Evolutionary conservation across 2,888 invertebrate genomes (phyloP).

Genomic region (Timema podura): DNA sequence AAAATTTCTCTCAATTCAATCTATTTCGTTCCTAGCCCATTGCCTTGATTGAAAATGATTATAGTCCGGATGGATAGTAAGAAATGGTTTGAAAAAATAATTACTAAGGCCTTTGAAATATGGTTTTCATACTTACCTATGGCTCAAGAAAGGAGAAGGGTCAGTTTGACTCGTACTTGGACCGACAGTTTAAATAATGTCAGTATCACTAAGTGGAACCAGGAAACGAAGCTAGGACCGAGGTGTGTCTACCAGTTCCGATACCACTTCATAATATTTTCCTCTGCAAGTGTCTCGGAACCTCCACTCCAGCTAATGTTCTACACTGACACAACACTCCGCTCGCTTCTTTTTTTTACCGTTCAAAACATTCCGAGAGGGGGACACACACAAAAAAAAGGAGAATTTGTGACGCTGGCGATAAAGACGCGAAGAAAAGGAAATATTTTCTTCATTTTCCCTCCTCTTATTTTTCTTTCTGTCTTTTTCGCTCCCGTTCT

Average conservation of each 20-base stretch:
- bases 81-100: too few species aligned
- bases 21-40: too few species aligned
- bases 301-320: slow-evolving; percentile 12
- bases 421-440: slow-evolving; percentile 18
- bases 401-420: slow-evolving; percentile 1
- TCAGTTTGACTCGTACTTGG: too few species aligned
- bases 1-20: too few species aligned
- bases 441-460: slow-evolving; percentile 19
- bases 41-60: too few species aligned
- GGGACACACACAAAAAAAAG: not conserved
- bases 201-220: not conserved
- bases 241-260: not conserved
- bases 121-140: too few species aligned
- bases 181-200: too few species aligned
- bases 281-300: not conserved
- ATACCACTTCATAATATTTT: not conserved
- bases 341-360: slow-evolving; percentile 8
- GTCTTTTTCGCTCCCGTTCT: not conserved
- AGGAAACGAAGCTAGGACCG: not conserved
- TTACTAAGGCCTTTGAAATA: too few species aligned
- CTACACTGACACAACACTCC: slow-evolving; percentile 5
- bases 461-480: slow-evolving; percentile 2
- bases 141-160: too few species aligned
- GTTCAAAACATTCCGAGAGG: slow-evolving; percentile 17
- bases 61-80: too few species aligned